Percentiles rank a stretch among this genome's conserved stretches.
Evolutionary conservation across 1,140 invertebrate species (phyloP).

Genomic region (Elymnias hypermnestra): DNA sequence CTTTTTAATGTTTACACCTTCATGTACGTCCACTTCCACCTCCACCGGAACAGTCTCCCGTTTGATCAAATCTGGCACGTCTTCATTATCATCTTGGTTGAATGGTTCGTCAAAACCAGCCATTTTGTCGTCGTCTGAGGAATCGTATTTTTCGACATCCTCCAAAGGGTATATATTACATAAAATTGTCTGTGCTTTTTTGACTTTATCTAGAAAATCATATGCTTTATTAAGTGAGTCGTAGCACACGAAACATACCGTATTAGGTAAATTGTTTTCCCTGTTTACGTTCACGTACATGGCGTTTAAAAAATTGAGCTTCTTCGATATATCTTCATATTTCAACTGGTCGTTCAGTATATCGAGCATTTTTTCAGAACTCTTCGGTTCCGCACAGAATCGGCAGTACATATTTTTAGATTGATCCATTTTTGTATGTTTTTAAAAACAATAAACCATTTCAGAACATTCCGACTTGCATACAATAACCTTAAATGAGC

Average conservation of each 20-base stretch:
- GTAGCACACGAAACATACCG: constrained; percentile 51
- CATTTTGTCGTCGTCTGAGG: constrained; percentile 31
- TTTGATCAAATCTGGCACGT: constrained; percentile 15
- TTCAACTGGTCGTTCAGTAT: constrained; percentile 33
- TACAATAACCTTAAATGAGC: no score
- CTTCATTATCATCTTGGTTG: constrained; percentile 12
- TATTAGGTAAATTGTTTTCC: constrained; percentile 45
- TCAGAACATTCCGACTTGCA: no score
- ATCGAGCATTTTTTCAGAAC: constrained; percentile 39
- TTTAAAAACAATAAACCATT: constrained; percentile 4
- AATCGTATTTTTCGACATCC: constrained; percentile 20
- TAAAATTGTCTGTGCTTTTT: constrained; percentile 41
- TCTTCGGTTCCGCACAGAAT: constrained; percentile 52
- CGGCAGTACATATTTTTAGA: constrained; percentile 40
- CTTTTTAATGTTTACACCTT: constrained; percentile 30
- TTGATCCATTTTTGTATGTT: constrained; percentile 31
- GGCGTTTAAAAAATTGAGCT: constrained; percentile 46
- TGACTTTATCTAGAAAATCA: constrained; percentile 45
- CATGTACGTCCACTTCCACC: constrained; percentile 2
- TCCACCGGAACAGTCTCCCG: constrained; percentile 11
- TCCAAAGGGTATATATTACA: constrained; percentile 24
- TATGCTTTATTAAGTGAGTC: constrained; percentile 46
- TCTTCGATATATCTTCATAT: constrained; percentile 35
- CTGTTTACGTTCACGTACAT: constrained; percentile 40
- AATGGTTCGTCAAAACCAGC: constrained; percentile 30